Conservation (phyloP, 2,113 vertebrate genomes). For the Albula glossodonta region DNA sequence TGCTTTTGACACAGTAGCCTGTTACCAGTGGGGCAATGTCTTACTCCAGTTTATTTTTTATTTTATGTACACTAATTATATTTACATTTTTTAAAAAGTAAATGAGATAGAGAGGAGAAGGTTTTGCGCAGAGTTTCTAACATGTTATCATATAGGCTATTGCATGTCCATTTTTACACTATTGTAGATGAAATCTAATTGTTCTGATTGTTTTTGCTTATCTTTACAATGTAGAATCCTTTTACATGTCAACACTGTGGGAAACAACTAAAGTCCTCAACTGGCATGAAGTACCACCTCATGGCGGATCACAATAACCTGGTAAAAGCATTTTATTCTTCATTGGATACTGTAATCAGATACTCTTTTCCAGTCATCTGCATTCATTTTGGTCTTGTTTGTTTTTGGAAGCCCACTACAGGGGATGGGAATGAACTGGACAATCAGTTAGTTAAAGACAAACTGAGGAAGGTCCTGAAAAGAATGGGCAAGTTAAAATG, state of each 20-base stretch:
- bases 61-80: neutral
- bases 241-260: constrained; percentile 90
- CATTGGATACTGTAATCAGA: neutral
- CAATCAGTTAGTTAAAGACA: constrained; percentile 80
- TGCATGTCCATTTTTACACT: neutral
- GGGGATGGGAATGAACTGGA: constrained; percentile 77
- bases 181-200: neutral
- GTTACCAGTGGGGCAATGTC: neutral
- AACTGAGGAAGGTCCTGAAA: constrained; percentile 87
- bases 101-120: neutral
- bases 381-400: constrained; percentile 10
- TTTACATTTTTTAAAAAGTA: neutral
- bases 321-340: constrained; percentile 66
- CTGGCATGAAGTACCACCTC: constrained; percentile 95
- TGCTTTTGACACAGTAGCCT: neutral
- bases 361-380: neutral
- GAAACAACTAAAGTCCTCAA: constrained; percentile 88
- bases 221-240: constrained; percentile 70
- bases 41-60: neutral
- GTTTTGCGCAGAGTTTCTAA: no score
- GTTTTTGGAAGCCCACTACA: constrained; percentile 71
- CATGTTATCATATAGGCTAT: no score
- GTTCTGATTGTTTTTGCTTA: constrained; percentile 25
- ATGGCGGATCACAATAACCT: constrained; percentile 93
- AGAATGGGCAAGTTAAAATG: constrained; percentile 88